phyloP scores from a whole-genome alignment of 2,888 invertebrate species.

The Nomada ruficornis region DNA sequence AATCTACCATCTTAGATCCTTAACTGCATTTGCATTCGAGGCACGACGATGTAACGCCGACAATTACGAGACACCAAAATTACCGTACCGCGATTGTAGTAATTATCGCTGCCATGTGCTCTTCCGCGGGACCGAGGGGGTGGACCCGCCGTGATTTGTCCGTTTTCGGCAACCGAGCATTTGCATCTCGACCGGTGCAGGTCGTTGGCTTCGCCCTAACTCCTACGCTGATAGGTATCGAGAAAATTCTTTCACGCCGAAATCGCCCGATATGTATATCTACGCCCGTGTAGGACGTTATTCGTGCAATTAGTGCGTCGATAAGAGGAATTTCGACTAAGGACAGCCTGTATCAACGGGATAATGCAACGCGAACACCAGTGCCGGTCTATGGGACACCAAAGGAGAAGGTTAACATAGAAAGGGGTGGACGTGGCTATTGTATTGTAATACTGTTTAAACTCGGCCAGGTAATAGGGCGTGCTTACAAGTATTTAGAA shows the following conservation, averaged over 20 bases:
- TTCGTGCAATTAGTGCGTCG: too few relatives aligned
- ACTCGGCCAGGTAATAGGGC: constrained; percentile 77
- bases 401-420: constrained; percentile 66
- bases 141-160: constrained; percentile 67
- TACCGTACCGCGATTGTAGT: constrained; percentile 70
- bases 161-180: constrained; percentile 69
- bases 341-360: constrained; percentile 32
- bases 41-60: constrained; percentile 70
- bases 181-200: constrained; percentile 55
- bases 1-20: constrained; percentile 71
- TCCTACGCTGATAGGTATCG: background rate
- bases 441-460: constrained; percentile 81
- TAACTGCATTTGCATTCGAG: constrained; percentile 73
- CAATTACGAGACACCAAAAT: constrained; percentile 73
- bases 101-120: constrained; percentile 66
- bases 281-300: too few relatives aligned
- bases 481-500: constrained; percentile 79
- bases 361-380: constrained; percentile 10
- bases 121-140: constrained; percentile 19
- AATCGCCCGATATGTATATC: too few relatives aligned
- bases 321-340: background rate
- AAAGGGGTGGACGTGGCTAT: constrained; percentile 68
- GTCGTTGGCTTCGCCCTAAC: constrained; percentile 10
- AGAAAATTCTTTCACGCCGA: background rate
- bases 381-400: constrained; percentile 53